Evolutionary conservation across 2,797 vertebrate genomes (phyloP).

Genomic region (Podarcis lilfordi): DNA sequence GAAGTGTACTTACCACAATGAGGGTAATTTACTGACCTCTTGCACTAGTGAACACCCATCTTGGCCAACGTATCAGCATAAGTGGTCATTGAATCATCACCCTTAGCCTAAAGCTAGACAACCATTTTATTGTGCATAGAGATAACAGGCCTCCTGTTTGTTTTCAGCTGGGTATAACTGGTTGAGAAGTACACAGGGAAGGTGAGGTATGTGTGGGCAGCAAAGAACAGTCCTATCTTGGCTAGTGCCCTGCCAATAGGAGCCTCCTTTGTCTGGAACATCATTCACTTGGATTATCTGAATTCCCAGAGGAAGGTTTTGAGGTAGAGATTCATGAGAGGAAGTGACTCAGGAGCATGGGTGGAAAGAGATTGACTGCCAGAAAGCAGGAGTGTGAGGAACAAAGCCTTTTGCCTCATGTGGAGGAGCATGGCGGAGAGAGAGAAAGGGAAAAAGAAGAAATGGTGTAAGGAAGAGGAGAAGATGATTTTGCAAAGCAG

Average conservation of each 20-base stretch:
- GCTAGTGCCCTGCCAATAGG: not conserved
- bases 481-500: not conserved
- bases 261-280: not conserved
- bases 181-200: not conserved
- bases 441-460: conserved; percentile 13
- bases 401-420: not conserved
- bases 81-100: not conserved
- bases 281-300: not conserved
- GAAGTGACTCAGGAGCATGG: conserved; percentile 53
- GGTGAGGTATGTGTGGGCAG: not conserved
- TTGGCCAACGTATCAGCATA: not conserved
- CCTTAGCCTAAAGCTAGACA: not conserved
- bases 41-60: not conserved
- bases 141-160: conserved; percentile 9
- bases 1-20: not conserved
- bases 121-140: not conserved
- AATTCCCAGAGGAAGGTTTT: not conserved
- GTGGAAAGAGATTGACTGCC: conserved; percentile 7
- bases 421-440: not conserved
- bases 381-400: rapidly evolving
- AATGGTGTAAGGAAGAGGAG: not conserved
- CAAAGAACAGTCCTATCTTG: rapidly evolving
- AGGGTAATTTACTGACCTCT: not conserved
- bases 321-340: conserved; percentile 34
- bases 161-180: conserved; percentile 4